phyloP scores from a whole-genome alignment of 2,888 invertebrate species.

The Xestoiulus laeticollis region DNA sequence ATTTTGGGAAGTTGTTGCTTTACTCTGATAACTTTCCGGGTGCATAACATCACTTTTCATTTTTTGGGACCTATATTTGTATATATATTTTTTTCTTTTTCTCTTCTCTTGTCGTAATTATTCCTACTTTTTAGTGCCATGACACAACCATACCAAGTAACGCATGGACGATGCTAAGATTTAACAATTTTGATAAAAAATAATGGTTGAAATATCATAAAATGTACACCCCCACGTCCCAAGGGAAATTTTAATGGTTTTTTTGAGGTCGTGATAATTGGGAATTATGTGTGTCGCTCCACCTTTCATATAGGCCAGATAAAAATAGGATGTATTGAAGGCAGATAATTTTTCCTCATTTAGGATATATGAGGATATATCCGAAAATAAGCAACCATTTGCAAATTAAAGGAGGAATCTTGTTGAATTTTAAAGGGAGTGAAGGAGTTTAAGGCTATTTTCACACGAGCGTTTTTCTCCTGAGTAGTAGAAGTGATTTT shows the following conservation, averaged over 20 bases:
- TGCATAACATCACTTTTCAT: conserved; percentile 12
- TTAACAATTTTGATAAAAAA: background rate
- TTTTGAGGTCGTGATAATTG: conserved; percentile 4
- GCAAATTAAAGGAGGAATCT: background rate
- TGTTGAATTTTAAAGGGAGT: too few species aligned
- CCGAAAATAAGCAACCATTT: background rate
- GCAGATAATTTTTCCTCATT: conserved; percentile 6
- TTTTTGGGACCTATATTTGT: background rate
- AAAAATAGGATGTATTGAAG: background rate
- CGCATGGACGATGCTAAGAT: background rate
- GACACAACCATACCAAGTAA: background rate
- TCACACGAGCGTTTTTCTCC: too few species aligned
- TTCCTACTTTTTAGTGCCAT: background rate
- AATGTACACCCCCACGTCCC: background rate
- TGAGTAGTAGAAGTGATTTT: too few species aligned
- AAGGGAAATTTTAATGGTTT: background rate
- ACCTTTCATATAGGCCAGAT: conserved; percentile 2
- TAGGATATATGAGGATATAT: conserved; percentile 5
- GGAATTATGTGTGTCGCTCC: background rate
- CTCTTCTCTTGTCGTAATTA: background rate
- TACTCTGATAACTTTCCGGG: conserved; percentile 20
- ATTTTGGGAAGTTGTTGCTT: conserved; percentile 13
- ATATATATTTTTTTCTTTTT: too few species aligned
- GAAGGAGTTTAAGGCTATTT: too few species aligned
- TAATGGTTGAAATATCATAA: background rate